A percentile compares a stretch with the other conserved stretches of the same genome.
phyloP scores from a whole-genome alignment of 1,140 invertebrate species.

The Akabosia matsudoensis region DNA sequence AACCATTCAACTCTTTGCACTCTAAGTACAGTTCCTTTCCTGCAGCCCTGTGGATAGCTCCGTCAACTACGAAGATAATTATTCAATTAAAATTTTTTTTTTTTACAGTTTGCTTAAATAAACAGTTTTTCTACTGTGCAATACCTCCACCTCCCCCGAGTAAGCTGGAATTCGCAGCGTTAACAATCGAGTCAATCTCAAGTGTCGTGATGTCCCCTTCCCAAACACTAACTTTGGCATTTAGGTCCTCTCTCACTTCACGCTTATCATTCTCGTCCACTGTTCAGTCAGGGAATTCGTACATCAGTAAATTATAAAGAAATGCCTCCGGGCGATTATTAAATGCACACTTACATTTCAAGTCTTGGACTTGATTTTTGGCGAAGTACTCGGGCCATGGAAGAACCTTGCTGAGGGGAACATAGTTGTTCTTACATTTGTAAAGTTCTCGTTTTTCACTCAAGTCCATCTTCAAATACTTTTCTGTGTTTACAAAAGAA shows the following conservation, averaged over 20 bases:
- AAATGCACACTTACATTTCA: too few relatives aligned
- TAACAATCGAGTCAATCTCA: slow-evolving; percentile 86
- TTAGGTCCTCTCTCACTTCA: slow-evolving; percentile 53
- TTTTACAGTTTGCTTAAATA: slow-evolving; percentile 13
- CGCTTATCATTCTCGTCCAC: slow-evolving; percentile 48
- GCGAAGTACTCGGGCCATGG: slow-evolving; percentile 60
- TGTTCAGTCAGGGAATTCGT: slow-evolving; percentile 45
- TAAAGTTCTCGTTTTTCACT: slow-evolving; percentile 60
- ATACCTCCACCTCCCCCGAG: slow-evolving; percentile 74
- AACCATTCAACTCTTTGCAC: slow-evolving; percentile 68
- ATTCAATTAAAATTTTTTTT: slow-evolving; percentile 17
- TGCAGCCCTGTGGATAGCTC: slow-evolving; percentile 77
- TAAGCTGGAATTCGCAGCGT: slow-evolving; percentile 79
- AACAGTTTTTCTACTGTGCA: slow-evolving; percentile 9
- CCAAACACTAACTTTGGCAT: slow-evolving; percentile 66
- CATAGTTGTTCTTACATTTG: slow-evolving; percentile 53
- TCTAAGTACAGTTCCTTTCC: slow-evolving; percentile 66
- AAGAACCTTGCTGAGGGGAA: slow-evolving; percentile 56
- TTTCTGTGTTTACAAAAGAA: too few relatives aligned
- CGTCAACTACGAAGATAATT: slow-evolving; percentile 57
- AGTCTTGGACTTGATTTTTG: slow-evolving; percentile 33
- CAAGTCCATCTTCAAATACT: slow-evolving; percentile 56
- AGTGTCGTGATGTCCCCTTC: slow-evolving; percentile 81
- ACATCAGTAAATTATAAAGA: too few relatives aligned
- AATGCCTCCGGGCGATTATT: too few relatives aligned